Evolutionary conservation across 1,140 invertebrate genomes (phyloP).

Genomic region (Rhyzopertha dominica): DNA sequence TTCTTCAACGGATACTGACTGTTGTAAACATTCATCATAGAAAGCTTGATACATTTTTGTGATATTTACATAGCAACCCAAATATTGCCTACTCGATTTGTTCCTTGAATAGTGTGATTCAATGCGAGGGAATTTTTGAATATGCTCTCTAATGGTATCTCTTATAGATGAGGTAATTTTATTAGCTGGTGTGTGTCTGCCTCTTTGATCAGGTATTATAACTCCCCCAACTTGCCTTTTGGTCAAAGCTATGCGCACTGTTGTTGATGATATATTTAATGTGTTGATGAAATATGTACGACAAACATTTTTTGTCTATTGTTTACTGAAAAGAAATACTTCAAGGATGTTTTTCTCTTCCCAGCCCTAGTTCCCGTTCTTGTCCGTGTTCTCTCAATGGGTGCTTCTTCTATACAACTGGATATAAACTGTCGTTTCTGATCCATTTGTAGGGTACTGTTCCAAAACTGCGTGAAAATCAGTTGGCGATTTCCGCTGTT

Average conservation of each 20-base stretch:
- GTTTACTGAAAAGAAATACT: no score
- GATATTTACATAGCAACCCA: conserved; percentile 1
- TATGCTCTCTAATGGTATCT: conserved; percentile 5
- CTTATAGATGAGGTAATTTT: conserved; percentile 1
- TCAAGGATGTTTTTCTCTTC: no score
- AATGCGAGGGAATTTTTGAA: conserved; percentile 1
- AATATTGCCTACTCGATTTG: background rate
- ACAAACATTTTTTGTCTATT: no score
- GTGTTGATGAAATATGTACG: conserved; percentile 6
- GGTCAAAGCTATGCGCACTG: conserved; percentile 1
- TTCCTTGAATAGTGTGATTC: conserved; percentile 2
- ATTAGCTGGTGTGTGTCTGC: conserved; percentile 2
- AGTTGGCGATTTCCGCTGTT: no score
- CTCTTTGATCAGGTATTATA: background rate
- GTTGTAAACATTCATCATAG: conserved; percentile 3
- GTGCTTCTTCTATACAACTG: no score
- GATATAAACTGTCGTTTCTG: no score
- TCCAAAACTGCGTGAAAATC: no score
- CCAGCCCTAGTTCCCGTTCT: no score
- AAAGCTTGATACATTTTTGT: conserved; percentile 3
- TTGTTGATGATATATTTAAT: conserved; percentile 1
- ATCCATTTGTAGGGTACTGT: no score
- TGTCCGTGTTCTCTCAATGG: no score
- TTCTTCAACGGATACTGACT: background rate
- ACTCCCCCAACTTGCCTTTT: conserved; percentile 4